Evolutionary conservation across 2,888 invertebrate genomes (phyloP), one percentile per base, ranked within the genome.

Genomic region (Mimumesa dahlbomi): DNA sequence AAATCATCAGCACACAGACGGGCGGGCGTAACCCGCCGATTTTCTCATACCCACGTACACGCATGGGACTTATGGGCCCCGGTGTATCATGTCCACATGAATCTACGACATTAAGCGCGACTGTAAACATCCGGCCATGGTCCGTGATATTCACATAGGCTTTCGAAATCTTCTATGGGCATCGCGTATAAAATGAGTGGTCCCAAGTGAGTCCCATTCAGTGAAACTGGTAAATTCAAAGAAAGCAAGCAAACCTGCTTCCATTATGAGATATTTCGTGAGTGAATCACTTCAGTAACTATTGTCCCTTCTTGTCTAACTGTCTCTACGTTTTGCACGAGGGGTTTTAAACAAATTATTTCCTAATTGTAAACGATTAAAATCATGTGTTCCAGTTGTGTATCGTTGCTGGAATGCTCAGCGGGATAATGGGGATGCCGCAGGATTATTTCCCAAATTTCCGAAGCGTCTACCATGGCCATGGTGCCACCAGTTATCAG

Each of bases 401-500:
- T 34, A 38, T 86, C 16, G 45, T 75, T 36, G 52, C 72, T n/a
- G n/a, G n/a, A n/a, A n/a, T n/a, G n/a, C n/a, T n/a, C n/a, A n/a
- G n/a, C n/a, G 80, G 83, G 58, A 71, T 85, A 75, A 63, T 84
- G 2, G 75, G 81, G 22, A 75, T 68, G 38, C 40, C 74, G 2
- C 68, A 68, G 11, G 53, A 77, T 11, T 40, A 83, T 56, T 83
- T 84, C 59, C 84, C 87, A 7, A 72, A 85, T 73, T 84, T 84
- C 14, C 84, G 78, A 19, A 67, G 84, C 2, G 74, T 85, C 19
- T 77, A 87, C 71, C 87, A 86, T 36, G 85, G 86, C 0, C 77
- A 86, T 42, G 87, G 85, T 31, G 88, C 87, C 2, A 87, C 84
- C 16, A 87, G 88, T 62, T 89, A 88, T 76, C 88, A 87, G 56